Evolutionary conservation across 2,797 vertebrate species (phyloP), one percentile per base, ranked within the genome.

Genomic region (Acomys russatus): DNA sequence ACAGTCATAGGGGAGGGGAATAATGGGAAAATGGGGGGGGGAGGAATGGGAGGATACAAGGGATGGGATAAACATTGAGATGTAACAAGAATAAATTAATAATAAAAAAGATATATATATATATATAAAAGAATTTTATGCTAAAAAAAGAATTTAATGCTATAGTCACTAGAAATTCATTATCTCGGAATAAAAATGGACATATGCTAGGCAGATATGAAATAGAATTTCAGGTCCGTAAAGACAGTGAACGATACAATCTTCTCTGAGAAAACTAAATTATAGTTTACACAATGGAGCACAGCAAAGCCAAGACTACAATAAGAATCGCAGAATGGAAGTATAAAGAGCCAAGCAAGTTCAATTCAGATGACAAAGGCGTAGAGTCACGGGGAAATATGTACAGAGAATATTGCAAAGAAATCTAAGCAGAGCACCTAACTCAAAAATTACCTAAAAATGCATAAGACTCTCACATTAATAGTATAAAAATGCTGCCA

Each of bases 221-320:
- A 84, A 66, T 95, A 15, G 1, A 70, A 88, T 93, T 90, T 95
- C 44, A 92, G 73, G 51, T 18, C 66, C 77, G 5, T 64, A 49
- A 73, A 51, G 54, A 94, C 88, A 85, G n/a, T 49, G 77, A 76
- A 92, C 89, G 11, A 71, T 68, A 78, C 44, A 79, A 54, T 66
- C 5, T 92, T 88, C 38, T 93, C 35, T 82, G 73, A 92, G 56
- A 84, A 88, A 95, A 61, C n/a, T 84, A 59, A 90, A 54, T 90
- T 91, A 88, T 1, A 85, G 73, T 64, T 17, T 77, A 66, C 20
- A 66, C 38, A 91, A 54, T 51, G 15, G 23, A 92, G 4, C 18
- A 79, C 1, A 54, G 0, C 1, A 73, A 70, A n/a, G 33, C n/a
- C 54, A 63, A 77, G 35, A 83, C 82, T 49, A 28, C 6, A 95